A percentile compares a stretch with the other conserved stretches of the same genome.
phyloP scores from a whole-genome alignment of 1,140 invertebrate species.

The Cheumatopsyche charites region DNA sequence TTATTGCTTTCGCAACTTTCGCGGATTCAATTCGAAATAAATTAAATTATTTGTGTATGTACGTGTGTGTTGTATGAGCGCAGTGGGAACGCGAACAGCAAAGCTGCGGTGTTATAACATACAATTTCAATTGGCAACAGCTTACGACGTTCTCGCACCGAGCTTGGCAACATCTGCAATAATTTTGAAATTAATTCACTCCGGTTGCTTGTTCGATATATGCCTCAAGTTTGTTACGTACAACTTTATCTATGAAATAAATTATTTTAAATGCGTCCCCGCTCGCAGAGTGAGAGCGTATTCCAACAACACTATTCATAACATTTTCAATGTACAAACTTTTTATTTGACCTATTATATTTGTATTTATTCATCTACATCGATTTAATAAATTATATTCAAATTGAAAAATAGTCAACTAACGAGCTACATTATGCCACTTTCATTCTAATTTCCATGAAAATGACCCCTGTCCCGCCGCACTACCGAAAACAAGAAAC shows the following conservation, averaged over 20 bases:
- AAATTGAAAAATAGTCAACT: background rate
- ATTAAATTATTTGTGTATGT: background rate
- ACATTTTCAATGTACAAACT: too few relatives aligned
- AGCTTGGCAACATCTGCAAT: constrained; percentile 20
- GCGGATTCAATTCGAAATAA: background rate
- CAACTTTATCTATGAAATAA: constrained; percentile 19
- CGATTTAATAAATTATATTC: too few relatives aligned
- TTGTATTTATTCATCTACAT: too few relatives aligned
- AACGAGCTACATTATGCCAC: background rate
- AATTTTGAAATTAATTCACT: constrained; percentile 22
- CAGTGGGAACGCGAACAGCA: too few relatives aligned
- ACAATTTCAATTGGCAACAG: constrained; percentile 13
- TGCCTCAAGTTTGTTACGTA: constrained; percentile 24
- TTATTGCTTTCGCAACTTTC: too few relatives aligned
- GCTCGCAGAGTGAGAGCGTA: background rate
- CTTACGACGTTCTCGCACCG: background rate
- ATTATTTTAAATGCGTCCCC: constrained; percentile 12
- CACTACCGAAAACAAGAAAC: background rate
- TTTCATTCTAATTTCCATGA: constrained; percentile 8
- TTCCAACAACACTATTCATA: background rate
- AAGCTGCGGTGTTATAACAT: too few relatives aligned
- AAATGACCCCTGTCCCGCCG: constrained; percentile 5
- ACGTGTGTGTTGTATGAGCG: too few relatives aligned
- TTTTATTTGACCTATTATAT: too few relatives aligned
- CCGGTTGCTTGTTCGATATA: background rate